These are phyloP conservation scores for Nyleta sp. DNA, from an alignment of 2,888 invertebrate species.

Conservation along the genomic window DNA sequence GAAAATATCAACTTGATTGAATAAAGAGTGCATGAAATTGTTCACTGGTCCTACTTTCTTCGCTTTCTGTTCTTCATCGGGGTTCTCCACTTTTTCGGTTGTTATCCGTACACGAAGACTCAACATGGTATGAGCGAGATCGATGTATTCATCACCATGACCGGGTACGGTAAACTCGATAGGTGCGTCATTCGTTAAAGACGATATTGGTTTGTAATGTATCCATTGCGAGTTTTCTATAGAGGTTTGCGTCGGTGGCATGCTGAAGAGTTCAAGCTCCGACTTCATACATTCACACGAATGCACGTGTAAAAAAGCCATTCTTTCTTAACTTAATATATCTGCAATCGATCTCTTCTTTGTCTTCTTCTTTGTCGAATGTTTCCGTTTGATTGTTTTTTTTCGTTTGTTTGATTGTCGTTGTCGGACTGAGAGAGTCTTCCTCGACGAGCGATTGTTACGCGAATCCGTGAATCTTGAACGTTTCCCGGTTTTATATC, in stretches of 20 bases:
- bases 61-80: background rate
- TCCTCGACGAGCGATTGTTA: background rate
- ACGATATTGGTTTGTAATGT: constrained; percentile 68
- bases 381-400: background rate
- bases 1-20: constrained; percentile 68
- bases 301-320: constrained; percentile 28
- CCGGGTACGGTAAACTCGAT: constrained; percentile 69
- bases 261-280: constrained; percentile 65
- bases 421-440: background rate
- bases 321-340: constrained; percentile 7
- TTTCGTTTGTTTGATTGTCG: background rate
- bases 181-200: constrained; percentile 65
- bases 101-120: constrained; percentile 26
- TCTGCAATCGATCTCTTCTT: constrained; percentile 5
- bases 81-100: background rate
- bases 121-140: constrained; percentile 68
- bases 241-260: constrained; percentile 69
- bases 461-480: background rate
- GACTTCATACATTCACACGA: constrained; percentile 29
- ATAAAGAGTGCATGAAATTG: constrained; percentile 43
- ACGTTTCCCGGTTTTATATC: background rate
- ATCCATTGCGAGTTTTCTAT: constrained; percentile 67
- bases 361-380: background rate
- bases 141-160: constrained; percentile 68
- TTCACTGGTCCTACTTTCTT: background rate